These are phyloP conservation scores for Phycodurus eques DNA, from an alignment of 2,113 vertebrate species.

Conservation along the genomic window DNA sequence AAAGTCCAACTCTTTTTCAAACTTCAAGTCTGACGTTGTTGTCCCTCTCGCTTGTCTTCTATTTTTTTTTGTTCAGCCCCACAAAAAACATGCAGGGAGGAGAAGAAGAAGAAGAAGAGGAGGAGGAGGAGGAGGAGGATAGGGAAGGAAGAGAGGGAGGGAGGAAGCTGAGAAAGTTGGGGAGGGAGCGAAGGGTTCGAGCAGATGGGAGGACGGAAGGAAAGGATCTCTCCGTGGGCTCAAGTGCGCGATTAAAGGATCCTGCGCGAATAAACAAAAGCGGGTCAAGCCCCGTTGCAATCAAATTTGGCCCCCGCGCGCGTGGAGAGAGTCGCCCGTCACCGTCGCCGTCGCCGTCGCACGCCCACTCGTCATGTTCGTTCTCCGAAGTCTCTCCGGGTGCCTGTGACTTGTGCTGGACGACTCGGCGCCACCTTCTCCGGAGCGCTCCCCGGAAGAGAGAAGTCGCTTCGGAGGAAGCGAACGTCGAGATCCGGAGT, in stretches of 20 bases:
- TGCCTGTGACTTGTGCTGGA: constrained; percentile 33
- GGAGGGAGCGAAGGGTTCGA: constrained; percentile 34
- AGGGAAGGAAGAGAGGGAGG: constrained; percentile 45
- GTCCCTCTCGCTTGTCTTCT: constrained; percentile 1
- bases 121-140: constrained; percentile 47
- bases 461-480: constrained; percentile 18
- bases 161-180: constrained; percentile 62
- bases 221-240: constrained; percentile 37
- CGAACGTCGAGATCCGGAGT: constrained; percentile 14
- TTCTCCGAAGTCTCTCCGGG: constrained; percentile 33
- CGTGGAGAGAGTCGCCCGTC: constrained; percentile 23
- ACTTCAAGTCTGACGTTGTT: neutral
- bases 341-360: neutral
- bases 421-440: neutral
- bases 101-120: constrained; percentile 28
- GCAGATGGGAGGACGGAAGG: constrained; percentile 53
- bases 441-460: constrained; percentile 38
- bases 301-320: constrained; percentile 8
- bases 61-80: neutral
- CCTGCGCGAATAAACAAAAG: constrained; percentile 35
- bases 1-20: constrained; percentile 3
- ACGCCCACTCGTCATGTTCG: constrained; percentile 45
- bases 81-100: constrained; percentile 56
- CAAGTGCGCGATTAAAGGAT: constrained; percentile 42
- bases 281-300: constrained; percentile 26